phyloP scores from a whole-genome alignment of 2,113 vertebrate species.

The Burhinus oedicnemus region DNA sequence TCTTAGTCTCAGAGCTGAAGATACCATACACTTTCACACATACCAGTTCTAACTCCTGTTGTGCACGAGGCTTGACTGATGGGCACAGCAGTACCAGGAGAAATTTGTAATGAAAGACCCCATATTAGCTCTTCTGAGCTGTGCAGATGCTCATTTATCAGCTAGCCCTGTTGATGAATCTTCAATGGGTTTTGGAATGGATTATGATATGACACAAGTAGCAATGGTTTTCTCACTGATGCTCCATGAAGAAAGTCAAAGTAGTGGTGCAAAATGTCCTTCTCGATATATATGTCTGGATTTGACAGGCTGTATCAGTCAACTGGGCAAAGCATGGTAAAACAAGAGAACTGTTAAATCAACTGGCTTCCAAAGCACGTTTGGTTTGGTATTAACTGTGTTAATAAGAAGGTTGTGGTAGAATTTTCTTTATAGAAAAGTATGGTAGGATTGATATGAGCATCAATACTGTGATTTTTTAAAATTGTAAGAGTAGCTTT shows the following conservation, averaged over 20 bases:
- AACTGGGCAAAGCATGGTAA: background rate
- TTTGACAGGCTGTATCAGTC: background rate
- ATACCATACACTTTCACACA: background rate
- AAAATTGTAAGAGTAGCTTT: background rate
- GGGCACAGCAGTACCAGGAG: background rate
- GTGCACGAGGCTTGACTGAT: background rate
- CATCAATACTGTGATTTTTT: background rate
- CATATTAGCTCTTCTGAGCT: background rate
- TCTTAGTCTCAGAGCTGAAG: background rate
- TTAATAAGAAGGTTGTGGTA: background rate
- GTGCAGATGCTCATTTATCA: background rate
- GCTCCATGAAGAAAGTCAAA: background rate
- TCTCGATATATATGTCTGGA: background rate
- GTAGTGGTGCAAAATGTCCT: background rate
- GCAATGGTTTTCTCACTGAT: background rate
- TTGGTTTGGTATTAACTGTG: background rate
- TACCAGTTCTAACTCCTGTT: background rate
- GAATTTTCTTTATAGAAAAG: background rate
- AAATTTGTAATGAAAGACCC: background rate
- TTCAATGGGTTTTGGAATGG: background rate
- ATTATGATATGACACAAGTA: background rate
- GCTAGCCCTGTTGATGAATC: background rate
- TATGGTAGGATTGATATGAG: background rate
- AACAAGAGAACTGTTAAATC: background rate
- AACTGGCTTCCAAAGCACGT: background rate